Conservation (phyloP, 2,888 invertebrate species). For the Xestia c-nigrum region DNA sequence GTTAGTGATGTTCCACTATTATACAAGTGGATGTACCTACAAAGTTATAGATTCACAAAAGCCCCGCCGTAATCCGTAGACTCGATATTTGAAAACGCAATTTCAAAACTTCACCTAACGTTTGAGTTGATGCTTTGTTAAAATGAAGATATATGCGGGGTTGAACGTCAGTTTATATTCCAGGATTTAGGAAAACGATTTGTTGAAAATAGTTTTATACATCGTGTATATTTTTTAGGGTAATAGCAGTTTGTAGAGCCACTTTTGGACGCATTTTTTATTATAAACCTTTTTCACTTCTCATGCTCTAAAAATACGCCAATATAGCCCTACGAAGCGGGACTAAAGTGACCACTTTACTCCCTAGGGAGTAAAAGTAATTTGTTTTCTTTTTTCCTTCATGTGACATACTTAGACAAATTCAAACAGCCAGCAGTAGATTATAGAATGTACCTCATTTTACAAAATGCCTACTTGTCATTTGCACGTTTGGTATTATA, state of each 20-base stretch:
- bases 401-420: too few relatives aligned
- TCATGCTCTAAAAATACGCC: too few relatives aligned
- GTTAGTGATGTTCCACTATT: conserved; percentile 50
- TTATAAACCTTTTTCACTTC: background rate
- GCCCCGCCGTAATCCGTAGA: conserved; percentile 48
- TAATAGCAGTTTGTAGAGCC: background rate
- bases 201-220: conserved; percentile 7
- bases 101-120: conserved; percentile 59
- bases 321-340: too few relatives aligned
- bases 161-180: conserved; percentile 35
- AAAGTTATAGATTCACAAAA: conserved; percentile 58
- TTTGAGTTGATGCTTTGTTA: conserved; percentile 60
- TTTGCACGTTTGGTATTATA: background rate
- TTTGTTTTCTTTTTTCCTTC: too few relatives aligned
- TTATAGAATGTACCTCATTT: background rate
- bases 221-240: background rate
- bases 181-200: conserved; percentile 16
- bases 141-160: conserved; percentile 45
- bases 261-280: background rate
- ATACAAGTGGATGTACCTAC: conserved; percentile 44
- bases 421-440: background rate
- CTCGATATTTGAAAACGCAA: conserved; percentile 60
- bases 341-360: too few relatives aligned
- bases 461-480: background rate
- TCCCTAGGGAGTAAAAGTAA: too few relatives aligned